Evolutionary conservation across 2,113 vertebrate genomes (phyloP).

Genomic region (Ammospiza nelsoni): DNA sequence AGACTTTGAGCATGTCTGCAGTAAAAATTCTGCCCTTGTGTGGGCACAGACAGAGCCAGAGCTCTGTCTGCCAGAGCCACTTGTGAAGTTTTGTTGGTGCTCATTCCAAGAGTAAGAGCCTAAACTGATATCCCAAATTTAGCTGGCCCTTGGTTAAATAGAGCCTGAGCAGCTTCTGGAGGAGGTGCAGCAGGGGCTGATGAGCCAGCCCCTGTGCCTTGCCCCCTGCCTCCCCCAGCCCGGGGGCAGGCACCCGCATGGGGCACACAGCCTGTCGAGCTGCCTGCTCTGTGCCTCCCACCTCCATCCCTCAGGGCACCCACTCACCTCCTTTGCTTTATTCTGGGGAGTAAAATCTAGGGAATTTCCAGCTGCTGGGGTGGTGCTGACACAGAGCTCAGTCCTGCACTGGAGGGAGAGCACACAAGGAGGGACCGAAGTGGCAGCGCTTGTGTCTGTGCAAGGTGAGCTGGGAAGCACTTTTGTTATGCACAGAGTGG

Average conservation of each 20-base stretch:
- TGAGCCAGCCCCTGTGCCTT: neutral
- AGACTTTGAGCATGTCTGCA: accelerated
- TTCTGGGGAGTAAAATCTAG: neutral
- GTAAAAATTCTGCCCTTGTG: neutral
- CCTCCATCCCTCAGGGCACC: accelerated
- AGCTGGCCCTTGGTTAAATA: neutral
- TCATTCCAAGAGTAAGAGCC: neutral
- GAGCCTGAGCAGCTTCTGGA: neutral
- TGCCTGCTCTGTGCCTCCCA: accelerated
- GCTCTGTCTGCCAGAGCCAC: neutral
- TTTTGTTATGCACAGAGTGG: accelerated
- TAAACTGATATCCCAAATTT: neutral
- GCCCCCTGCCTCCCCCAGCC: neutral
- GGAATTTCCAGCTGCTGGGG: neutral
- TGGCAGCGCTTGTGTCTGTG: accelerated
- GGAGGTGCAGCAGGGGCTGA: neutral
- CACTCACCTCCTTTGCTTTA: neutral
- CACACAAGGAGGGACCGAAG: neutral
- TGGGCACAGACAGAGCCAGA: neutral
- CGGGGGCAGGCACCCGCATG: accelerated
- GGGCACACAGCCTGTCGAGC: neutral
- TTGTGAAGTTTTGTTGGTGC: neutral
- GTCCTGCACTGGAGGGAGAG: neutral
- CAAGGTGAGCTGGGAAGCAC: neutral
- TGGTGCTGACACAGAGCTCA: accelerated